These are phyloP conservation scores for Ryuthela nishihirai DNA, from an alignment of 2,888 invertebrate genomes.

Conservation along the genomic window DNA sequence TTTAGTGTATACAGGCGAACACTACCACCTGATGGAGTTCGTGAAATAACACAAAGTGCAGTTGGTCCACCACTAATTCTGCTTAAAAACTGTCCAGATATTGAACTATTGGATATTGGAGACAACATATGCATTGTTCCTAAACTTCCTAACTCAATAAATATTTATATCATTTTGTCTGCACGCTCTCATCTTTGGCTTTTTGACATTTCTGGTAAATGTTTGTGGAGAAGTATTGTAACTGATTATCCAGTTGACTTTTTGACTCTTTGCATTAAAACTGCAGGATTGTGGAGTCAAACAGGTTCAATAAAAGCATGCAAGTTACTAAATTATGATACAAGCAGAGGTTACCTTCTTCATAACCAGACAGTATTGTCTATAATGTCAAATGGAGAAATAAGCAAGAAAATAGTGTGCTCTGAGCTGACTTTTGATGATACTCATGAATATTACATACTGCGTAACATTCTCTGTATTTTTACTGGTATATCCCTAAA, in stretches of 20 bases:
- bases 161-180: conserved; percentile 23
- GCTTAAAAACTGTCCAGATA: conserved; percentile 18
- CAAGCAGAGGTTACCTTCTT: conserved; percentile 23
- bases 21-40: conserved; percentile 17
- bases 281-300: conserved; percentile 20
- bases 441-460: conserved; percentile 12
- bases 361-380: conserved; percentile 15
- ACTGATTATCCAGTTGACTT: conserved; percentile 21
- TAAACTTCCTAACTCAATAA: conserved; percentile 21
- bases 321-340: conserved; percentile 13
- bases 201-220: conserved; percentile 26
- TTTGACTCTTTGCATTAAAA: conserved; percentile 24
- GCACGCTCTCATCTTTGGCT: conserved; percentile 27
- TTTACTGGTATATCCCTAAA: conserved; percentile 8
- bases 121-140: conserved; percentile 30
- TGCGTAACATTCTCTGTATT: conserved; percentile 13
- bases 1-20: conserved; percentile 20
- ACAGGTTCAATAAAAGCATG: conserved; percentile 17
- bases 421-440: conserved; percentile 1
- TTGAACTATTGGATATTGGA: conserved; percentile 18
- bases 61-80: conserved; percentile 25
- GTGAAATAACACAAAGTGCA: conserved; percentile 32
- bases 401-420: conserved; percentile 4
- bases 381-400: conserved; percentile 24
- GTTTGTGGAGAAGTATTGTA: conserved; percentile 22